Base-by-base conservation (phyloP, 2,797 vertebrate species). In the Gymnopithys bicolor region DNA sequence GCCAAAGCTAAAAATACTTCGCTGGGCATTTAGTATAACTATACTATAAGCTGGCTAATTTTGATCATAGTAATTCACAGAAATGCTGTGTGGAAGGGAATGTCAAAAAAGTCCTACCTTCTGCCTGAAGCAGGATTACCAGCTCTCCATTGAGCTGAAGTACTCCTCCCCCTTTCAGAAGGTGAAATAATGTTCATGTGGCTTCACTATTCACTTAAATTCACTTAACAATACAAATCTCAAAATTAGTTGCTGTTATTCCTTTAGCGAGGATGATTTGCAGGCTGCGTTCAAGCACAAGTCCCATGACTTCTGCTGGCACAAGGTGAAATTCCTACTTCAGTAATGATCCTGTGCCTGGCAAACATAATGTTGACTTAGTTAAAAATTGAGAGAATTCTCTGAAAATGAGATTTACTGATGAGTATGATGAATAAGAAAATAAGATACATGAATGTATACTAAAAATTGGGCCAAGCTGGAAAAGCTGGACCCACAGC, bases 281-380 rank as follows among this genome's bases (percentile, higher is more conserved):
- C 73, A 78, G 43, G 19, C 87, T 85, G 62, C 58, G 30, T 91
- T 91, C 73, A 91, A 91, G 62, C 18, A 58, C n/a, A 69, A 84
- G 58, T 90, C 91, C 73, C 76, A 84, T 92, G 84, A 96, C 51
- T 94, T 89, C 85, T 94, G 22, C 83, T 94, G 95, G 93, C 85
- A 93, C 66, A 90, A 93, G 89, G 93, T 86, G 66, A 78, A 96
- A 95, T 93, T 96, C 91, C 83, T 93, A 13, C 46, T 78, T 93
- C 87, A 69, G 51, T 86, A 91, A 96, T 62, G 64, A 94, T 87
- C 85, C 82, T 88, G 64, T 71, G 75, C 73, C 89, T 93, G 91
- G 87, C 89, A 93, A 94, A 75, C 24, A 23, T 10, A 51, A 45
- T 62, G 53, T 96, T 96, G 89, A 94, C 73, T 88, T 93, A 75